Evolutionary conservation across 2,113 vertebrate genomes (phyloP).

Genomic region (Nettapus auritus): DNA sequence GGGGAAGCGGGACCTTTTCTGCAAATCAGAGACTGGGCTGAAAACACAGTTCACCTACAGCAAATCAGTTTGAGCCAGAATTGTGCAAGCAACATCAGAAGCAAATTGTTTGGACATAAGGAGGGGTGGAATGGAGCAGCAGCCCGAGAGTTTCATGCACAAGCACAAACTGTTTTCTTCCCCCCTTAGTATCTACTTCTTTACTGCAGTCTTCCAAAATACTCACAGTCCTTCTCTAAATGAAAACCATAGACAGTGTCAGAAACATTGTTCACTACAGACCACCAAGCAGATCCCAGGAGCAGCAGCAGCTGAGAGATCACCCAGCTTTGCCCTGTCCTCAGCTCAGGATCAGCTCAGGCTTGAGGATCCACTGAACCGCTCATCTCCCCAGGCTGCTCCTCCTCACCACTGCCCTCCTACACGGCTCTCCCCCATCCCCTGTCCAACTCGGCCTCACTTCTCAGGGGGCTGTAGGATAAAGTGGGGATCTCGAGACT

Average conservation of each 20-base stretch:
- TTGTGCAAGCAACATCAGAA: neutral
- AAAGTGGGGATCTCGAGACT: neutral
- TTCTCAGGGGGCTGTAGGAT: neutral
- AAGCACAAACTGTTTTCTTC: neutral
- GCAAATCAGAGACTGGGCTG: neutral
- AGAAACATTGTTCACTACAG: neutral
- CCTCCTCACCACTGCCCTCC: rapidly evolving
- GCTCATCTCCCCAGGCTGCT: neutral
- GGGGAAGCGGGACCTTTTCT: neutral
- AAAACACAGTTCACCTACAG: neutral
- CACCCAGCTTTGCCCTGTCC: neutral
- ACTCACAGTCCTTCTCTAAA: neutral
- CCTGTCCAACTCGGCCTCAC: neutral
- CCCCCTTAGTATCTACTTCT: neutral
- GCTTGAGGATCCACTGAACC: neutral
- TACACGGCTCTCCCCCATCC: neutral
- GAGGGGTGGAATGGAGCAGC: neutral
- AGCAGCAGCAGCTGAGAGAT: neutral
- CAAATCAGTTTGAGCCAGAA: neutral
- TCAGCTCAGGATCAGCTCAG: too few species aligned
- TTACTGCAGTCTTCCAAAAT: neutral
- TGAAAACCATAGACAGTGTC: neutral
- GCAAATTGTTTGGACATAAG: neutral
- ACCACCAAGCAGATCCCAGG: too few species aligned
- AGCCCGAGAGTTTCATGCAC: neutral